Evolutionary conservation across 2,113 vertebrate genomes (phyloP), one percentile per base, ranked within the genome.

Genomic region (Atherinomorus stipes): DNA sequence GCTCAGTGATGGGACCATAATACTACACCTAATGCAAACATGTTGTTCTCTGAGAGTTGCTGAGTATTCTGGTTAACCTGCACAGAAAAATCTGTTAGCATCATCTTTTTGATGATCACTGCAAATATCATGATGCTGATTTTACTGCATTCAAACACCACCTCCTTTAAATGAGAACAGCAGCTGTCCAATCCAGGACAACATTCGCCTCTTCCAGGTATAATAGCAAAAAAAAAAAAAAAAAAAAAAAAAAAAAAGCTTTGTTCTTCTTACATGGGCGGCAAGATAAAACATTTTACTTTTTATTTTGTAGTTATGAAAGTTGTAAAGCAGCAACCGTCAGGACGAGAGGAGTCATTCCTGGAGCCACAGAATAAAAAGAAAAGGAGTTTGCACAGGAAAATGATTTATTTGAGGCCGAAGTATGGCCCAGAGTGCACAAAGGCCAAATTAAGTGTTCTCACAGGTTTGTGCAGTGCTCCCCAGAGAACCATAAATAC

Each of bases 371-470:
- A 68, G 18, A 52, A 50, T 11, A 73, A 25, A 15, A 70, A 66
- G 16, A 60, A 78, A 70, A 53, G 45, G 23, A 61, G 66, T 74
- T 60, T 65, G 37, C 23, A 0, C 31, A 45, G 51, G 23, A 58
- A 67, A 77, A 62, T 34, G 44, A 59, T 4, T 8, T 4, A 22
- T 18, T 22, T 42, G 49, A 28, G 37, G 63, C n/a, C 1, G 64
- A 81, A 64, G 31, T 28, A 58, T 52, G 18, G 44, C 25, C 23
- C 11, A 22, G 5, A 2, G 44, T 28, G 19, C 4, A 15, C 8
- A 45, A 18, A 57, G 60, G 42, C 34, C 56, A 78, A 50, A 70
- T 47, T 7, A 15, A 37, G 54, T 74, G 31, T 66, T 52, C n/a
- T 13, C 42, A 44, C 7, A 16, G 49, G 21, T 26, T 59, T 19